Evolutionary conservation across 1,140 invertebrate genomes (phyloP), one percentile per base, ranked within the genome.

Genomic region (Pseudomyrmex gracilis): DNA sequence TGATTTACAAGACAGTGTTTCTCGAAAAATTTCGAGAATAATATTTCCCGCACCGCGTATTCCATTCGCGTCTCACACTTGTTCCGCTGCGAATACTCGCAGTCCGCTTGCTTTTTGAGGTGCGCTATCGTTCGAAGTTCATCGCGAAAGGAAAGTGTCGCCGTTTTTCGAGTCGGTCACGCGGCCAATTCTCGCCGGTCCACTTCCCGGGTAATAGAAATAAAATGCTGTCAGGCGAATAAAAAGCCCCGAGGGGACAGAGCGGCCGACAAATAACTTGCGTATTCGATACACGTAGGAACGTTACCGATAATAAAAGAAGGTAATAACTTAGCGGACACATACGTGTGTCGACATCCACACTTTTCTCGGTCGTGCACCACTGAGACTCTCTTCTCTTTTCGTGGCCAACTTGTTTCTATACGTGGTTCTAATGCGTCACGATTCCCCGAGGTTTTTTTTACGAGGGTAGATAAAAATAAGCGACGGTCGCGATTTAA

Each of bases 241-340:
- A 88, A 87, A 82, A 58, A 17, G 4, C 34, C 51, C 68, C n/a
- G 15, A 15, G 10, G 60, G 45, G 47, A 13, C 20, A 53, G 55
- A 63, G 17, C 49, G 57, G 45, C 43, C 64, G 70, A 49, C 78
- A 68, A 85, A 66, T 61, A 83, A 66, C 84, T 71, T 71, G 83
- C 77, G 84, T 90, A 91, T 90, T 90, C 89, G 87, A 90, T 86
- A 85, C 88, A 90, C 88, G 90, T 90, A 88, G 82, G 55, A 77
- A 82, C 64, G 64, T 90, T 84, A 83, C 34, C 77, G 24, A 55
- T 84, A 85, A 89, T 89, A 90, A 91, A 89, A 89, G 45, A 34
- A 71, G 63, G 77, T 86, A 90, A 89, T 87, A 90, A 89, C 87
- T 86, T 80, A 24, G 53, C 15, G 55, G 13, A 10, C n/a, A 45